A percentile compares a stretch with the other conserved stretches of the same genome.
Evolutionary conservation across 2,113 vertebrate genomes (phyloP).

Genomic region (Thunnus maccoyii): DNA sequence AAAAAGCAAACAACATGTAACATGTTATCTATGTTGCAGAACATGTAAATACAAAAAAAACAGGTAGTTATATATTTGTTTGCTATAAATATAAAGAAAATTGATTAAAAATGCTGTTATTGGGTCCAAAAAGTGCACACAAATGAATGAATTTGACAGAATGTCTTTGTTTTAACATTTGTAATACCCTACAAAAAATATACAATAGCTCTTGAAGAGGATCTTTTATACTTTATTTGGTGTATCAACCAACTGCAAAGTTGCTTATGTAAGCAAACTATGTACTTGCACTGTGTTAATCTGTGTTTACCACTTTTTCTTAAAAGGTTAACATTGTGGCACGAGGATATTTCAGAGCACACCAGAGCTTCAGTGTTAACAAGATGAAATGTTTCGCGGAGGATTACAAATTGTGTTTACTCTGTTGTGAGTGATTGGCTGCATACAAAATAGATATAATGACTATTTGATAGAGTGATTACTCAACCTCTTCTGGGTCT

Average conservation of each 20-base stretch:
- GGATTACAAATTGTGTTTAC: slow-evolving; percentile 29
- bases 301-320: background rate
- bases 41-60: too few species aligned
- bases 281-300: background rate
- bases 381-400: slow-evolving; percentile 12
- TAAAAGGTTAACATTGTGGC: background rate
- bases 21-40: too few species aligned
- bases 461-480: background rate
- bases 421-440: background rate
- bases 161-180: background rate
- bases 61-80: too few species aligned
- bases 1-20: too few species aligned
- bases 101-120: too few species aligned
- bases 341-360: slow-evolving; percentile 4
- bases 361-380: background rate
- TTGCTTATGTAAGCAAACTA: background rate
- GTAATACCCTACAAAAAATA: background rate
- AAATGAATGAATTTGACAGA: background rate
- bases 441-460: slow-evolving; percentile 18
- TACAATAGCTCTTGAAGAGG: background rate
- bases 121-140: too few species aligned
- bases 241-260: background rate
- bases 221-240: background rate
- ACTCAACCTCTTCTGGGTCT: background rate
- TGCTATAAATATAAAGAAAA: too few species aligned